Evolutionary conservation across 1,140 invertebrate species (phyloP), one percentile per base, ranked within the genome.

Genomic region (Bactericera cockerelli): DNA sequence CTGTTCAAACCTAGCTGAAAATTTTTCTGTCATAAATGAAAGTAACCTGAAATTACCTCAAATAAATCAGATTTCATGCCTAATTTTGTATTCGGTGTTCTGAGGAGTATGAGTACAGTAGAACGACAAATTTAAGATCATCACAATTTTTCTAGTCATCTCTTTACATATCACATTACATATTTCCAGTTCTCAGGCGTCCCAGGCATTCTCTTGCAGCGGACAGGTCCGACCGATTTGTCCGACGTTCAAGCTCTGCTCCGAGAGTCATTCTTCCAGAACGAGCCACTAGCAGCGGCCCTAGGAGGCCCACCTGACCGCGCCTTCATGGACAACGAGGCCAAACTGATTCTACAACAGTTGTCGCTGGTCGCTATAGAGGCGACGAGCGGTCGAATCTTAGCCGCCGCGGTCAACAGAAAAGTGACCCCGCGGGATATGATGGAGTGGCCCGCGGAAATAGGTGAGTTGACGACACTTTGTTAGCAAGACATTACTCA

Each of bases 401-500:
- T 49, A 19, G 42, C n/a, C 4, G 42, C 42, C n/a, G 22, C 22
- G 4, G 19, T 49, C 22, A 49, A 49, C 19, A 4, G 42, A 49
- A 49, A 6, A 10, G 42, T 49, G 8, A 4, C n/a, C 4, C 42
- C 42, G 4, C 42, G 19, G 42, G 42, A 49, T 10, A 19, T 49
- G 42, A 49, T n/a, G 4, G 42, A 49, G 4, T 49, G 42, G n/a
- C 42, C 42, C 19, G 8, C 6, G 22, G 42, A 19, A 19, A 49
- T 49, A 49, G 42, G 42, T 49, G 42, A 49, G 42, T 10, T 49
- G 10, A 36, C n/a, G n/a, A n/a, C n/a, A n/a, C n/a, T n/a, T n/a
- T n/a, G n/a, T n/a, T n/a, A n/a, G n/a, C n/a, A n/a, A n/a, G n/a
- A n/a, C n/a, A n/a, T n/a, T n/a, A n/a, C n/a, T n/a, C n/a, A n/a